Evolutionary conservation across 2,113 vertebrate species (phyloP).

Genomic region (Bubo blakistoni): DNA sequence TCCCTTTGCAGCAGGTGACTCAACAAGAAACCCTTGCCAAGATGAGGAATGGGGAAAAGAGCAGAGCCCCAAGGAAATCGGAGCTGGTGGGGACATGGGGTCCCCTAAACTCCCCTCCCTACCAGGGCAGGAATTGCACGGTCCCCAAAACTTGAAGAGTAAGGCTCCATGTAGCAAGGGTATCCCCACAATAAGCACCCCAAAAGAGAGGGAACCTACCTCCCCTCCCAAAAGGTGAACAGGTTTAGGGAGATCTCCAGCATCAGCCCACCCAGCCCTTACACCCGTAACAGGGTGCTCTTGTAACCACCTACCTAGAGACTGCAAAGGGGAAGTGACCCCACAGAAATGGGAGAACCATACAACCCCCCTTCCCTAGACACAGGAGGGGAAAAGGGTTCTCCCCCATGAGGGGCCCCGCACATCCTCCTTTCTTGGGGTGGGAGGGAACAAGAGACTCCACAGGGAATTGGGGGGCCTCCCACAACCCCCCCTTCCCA

Average conservation of each 20-base stretch:
- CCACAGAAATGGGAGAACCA: background rate
- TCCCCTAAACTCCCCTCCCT: background rate
- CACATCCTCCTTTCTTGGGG: background rate
- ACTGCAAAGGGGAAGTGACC: fast-evolving
- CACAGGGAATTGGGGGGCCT: fast-evolving
- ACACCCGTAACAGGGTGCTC: fast-evolving
- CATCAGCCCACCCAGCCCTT: fast-evolving
- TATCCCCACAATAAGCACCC: background rate
- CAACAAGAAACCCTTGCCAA: background rate
- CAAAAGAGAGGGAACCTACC: fast-evolving
- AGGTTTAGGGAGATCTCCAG: background rate
- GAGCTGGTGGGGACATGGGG: background rate
- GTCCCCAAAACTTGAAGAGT: background rate
- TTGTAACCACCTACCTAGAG: background rate
- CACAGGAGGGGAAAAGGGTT: fast-evolving
- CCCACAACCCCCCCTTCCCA: background rate
- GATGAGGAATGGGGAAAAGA: background rate
- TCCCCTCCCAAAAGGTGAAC: fast-evolving
- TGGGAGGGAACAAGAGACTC: background rate
- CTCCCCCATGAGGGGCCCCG: fast-evolving
- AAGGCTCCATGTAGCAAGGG: background rate
- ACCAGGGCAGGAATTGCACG: fast-evolving
- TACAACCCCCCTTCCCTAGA: fast-evolving
- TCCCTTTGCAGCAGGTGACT: background rate
- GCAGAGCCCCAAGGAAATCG: background rate